Evolutionary conservation across 2,113 vertebrate genomes (phyloP).

Genomic region (Leucosticte australis): DNA sequence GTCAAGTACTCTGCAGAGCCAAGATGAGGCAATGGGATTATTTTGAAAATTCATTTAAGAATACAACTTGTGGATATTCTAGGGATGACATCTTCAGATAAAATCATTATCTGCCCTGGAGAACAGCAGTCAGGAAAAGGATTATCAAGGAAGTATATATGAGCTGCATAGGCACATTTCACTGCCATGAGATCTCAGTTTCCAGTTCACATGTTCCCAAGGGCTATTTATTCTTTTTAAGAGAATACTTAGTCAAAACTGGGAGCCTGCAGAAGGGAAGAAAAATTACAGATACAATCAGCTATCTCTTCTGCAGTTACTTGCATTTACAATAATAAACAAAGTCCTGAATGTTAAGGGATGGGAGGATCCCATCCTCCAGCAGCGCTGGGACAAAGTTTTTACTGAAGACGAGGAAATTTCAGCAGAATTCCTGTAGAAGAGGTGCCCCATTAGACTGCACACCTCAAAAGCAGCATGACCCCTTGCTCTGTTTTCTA

Average conservation of each 20-base stretch:
- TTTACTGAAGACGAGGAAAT: neutral
- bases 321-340: slow-evolving; percentile 18
- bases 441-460: neutral
- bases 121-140: slow-evolving; percentile 41
- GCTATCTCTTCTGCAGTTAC: slow-evolving; percentile 21
- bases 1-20: slow-evolving; percentile 28
- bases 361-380: neutral
- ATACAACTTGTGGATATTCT: slow-evolving; percentile 32
- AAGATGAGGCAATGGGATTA: slow-evolving; percentile 27
- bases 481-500: neutral
- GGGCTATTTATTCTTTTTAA: slow-evolving; percentile 53
- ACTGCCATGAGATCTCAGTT: slow-evolving; percentile 39
- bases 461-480: neutral
- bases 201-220: slow-evolving; percentile 53
- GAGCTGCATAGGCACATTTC: slow-evolving; percentile 38
- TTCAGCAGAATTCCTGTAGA: neutral
- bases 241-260: slow-evolving; percentile 49
- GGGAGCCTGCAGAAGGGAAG: slow-evolving; percentile 5
- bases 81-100: slow-evolving; percentile 50
- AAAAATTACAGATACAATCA: slow-evolving; percentile 47
- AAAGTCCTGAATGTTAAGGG: slow-evolving; percentile 12
- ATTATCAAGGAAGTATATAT: slow-evolving; percentile 39
- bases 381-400: neutral
- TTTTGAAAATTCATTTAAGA: slow-evolving; percentile 46
- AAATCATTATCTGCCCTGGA: slow-evolving; percentile 55